These are phyloP conservation scores for Clarias macrocephalus DNA, from an alignment of 2,113 vertebrate species.

Conservation along the genomic window DNA sequence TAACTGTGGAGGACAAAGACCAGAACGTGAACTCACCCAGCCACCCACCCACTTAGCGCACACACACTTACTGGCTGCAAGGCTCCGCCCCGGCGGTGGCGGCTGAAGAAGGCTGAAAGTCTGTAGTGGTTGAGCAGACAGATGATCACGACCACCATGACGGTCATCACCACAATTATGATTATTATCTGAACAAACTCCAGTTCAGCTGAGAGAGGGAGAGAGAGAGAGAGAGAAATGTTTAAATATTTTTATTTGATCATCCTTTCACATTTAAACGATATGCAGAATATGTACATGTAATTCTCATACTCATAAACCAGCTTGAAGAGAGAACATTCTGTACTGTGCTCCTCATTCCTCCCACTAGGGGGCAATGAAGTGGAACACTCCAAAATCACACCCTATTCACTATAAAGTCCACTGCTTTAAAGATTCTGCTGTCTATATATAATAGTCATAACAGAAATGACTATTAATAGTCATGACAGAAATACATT, in stretches of 20 bases:
- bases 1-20: constrained; percentile 26
- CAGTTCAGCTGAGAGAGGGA: constrained; percentile 86
- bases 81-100: constrained; percentile 82
- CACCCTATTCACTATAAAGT: neutral
- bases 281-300: neutral
- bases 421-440: neutral
- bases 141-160: constrained; percentile 97
- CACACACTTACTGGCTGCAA: constrained; percentile 83
- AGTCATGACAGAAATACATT: neutral
- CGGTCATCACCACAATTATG: constrained; percentile 95
- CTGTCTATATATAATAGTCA: neutral
- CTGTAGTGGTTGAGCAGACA: constrained; percentile 98
- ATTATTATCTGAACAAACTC: constrained; percentile 97
- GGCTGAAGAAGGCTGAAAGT: constrained; percentile 90
- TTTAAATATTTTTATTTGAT: neutral
- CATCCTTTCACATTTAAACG: neutral
- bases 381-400: neutral
- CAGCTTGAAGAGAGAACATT: neutral
- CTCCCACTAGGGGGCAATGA: constrained; percentile 28
- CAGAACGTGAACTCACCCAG: constrained; percentile 24
- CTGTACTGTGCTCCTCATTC: constrained; percentile 4
- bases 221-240: constrained; percentile 17
- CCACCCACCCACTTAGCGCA: constrained; percentile 30
- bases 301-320: neutral
- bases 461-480: no score